Percentiles rank a stretch among this genome's conserved stretches.
phyloP scores from a whole-genome alignment of 2,797 vertebrate species.

The Paratrypauchen microcephalus region DNA sequence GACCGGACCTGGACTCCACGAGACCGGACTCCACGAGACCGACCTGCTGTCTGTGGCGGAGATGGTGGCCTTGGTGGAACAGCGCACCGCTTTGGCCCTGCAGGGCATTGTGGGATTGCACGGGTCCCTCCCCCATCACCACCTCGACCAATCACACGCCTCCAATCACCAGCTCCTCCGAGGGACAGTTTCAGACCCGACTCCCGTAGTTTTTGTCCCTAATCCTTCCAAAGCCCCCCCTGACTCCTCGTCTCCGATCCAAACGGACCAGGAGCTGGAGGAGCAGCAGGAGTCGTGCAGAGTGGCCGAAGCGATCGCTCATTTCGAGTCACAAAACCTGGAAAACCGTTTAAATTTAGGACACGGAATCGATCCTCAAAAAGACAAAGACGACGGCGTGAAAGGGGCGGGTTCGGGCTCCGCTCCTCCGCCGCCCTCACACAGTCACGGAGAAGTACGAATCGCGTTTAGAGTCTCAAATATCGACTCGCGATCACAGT shows the following conservation, averaged over 20 bases:
- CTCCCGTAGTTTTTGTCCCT: slow-evolving; percentile 78
- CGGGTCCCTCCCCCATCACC: slow-evolving; percentile 58
- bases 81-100: slow-evolving; percentile 84
- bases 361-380: slow-evolving; percentile 41
- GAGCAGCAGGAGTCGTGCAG: slow-evolving; percentile 81
- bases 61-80: slow-evolving; percentile 95
- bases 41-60: slow-evolving; percentile 92
- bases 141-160: slow-evolving; percentile 36
- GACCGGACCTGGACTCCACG: not conserved
- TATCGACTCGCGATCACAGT: slow-evolving; percentile 76
- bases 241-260: slow-evolving; percentile 64
- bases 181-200: slow-evolving; percentile 59
- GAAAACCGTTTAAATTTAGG: slow-evolving; percentile 67
- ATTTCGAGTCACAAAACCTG: slow-evolving; percentile 86
- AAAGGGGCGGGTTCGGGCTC: slow-evolving; percentile 48
- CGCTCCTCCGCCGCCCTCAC: slow-evolving; percentile 62
- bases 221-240: slow-evolving; percentile 68
- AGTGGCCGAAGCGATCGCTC: slow-evolving; percentile 90
- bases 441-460: slow-evolving; percentile 83
- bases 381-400: slow-evolving; percentile 45
- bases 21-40: slow-evolving; percentile 64
- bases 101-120: slow-evolving; percentile 79
- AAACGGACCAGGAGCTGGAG: slow-evolving; percentile 71
- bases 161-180: slow-evolving; percentile 60
- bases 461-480: slow-evolving; percentile 94